A percentile compares a stretch with the other conserved stretches of the same genome.
These are phyloP conservation scores for Sebastes dallii DNA, from an alignment of 2,797 vertebrate genomes.

Conservation along the genomic window DNA sequence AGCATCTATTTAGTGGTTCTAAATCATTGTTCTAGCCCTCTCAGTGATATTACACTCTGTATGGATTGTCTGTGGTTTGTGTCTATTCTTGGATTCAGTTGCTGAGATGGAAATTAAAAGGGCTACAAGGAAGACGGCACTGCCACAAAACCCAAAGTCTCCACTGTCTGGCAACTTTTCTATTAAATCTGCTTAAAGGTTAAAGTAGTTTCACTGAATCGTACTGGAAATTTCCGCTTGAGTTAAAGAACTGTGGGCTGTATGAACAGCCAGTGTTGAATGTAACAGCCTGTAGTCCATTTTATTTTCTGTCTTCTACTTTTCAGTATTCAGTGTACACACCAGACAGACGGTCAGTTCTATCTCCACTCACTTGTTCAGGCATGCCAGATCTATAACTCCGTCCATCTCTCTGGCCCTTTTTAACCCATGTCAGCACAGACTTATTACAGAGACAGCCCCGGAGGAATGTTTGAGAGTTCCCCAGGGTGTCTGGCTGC, in stretches of 20 bases:
- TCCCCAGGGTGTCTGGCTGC: slow-evolving; percentile 55
- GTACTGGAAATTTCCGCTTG: slow-evolving; percentile 37
- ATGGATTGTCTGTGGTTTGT: slow-evolving; percentile 58
- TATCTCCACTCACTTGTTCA: slow-evolving; percentile 29
- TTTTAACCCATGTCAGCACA: slow-evolving; percentile 59
- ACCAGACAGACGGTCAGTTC: slow-evolving; percentile 8
- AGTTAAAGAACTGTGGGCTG: slow-evolving; percentile 30
- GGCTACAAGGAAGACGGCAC: slow-evolving; percentile 30
- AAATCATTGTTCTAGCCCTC: slow-evolving; percentile 76
- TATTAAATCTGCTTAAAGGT: slow-evolving; percentile 63
- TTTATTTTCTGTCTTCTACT: slow-evolving; percentile 20
- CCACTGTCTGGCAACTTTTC: slow-evolving; percentile 27
- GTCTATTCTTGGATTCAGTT: slow-evolving; percentile 58
- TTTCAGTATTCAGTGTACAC: slow-evolving; percentile 30
- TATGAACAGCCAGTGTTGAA: slow-evolving; percentile 19
- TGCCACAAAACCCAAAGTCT: slow-evolving; percentile 41
- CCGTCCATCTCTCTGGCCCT: slow-evolving; percentile 40
- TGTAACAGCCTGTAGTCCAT: slow-evolving; percentile 14
- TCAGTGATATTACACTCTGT: slow-evolving; percentile 73
- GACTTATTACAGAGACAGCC: slow-evolving; percentile 56
- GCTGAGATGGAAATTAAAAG: slow-evolving; percentile 66
- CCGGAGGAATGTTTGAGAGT: slow-evolving; percentile 47
- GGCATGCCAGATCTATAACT: slow-evolving; percentile 49
- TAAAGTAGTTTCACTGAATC: slow-evolving; percentile 36
- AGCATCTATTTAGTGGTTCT: slow-evolving; percentile 76